Evolutionary conservation across 37 sponge, comb jelly and placozoan genomes (phyloP).

Genomic region (Amphimedon queenslandica): DNA sequence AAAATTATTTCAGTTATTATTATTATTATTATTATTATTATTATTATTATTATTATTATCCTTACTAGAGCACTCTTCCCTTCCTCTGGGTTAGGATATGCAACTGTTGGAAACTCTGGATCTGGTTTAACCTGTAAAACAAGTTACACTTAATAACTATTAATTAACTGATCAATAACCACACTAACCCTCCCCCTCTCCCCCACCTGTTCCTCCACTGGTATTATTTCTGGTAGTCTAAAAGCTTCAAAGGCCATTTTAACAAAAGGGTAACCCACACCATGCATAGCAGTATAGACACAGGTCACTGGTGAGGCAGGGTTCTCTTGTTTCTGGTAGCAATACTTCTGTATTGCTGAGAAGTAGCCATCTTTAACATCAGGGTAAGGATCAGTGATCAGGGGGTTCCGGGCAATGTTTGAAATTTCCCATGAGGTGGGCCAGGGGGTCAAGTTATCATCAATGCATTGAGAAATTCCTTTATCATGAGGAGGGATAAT

Average conservation of each 20-base stretch:
- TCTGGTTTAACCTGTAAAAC: slow-evolving; percentile 85
- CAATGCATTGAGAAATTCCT: slow-evolving; percentile 66
- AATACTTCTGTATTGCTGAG: slow-evolving; percentile 40
- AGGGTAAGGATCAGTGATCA: slow-evolving; percentile 67
- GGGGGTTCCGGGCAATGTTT: slow-evolving; percentile 11
- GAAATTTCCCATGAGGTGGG: slow-evolving; percentile 78
- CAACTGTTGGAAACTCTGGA: slow-evolving; percentile 97
- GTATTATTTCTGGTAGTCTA: slow-evolving; percentile 60
- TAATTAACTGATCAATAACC: too few relatives aligned
- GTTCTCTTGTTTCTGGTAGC: slow-evolving; percentile 34
- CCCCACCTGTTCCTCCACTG: slow-evolving; percentile 87
- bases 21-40: too few relatives aligned
- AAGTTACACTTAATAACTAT: too few relatives aligned
- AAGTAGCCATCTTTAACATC: slow-evolving; percentile 65
- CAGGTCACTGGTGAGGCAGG: slow-evolving; percentile 35
- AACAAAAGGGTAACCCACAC: slow-evolving; percentile 84
- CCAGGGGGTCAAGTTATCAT: slow-evolving; percentile 77
- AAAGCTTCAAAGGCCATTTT: slow-evolving; percentile 69
- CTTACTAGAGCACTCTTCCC: slow-evolving; percentile 93
- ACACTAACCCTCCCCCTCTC: too few relatives aligned
- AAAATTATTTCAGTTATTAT: too few relatives aligned
- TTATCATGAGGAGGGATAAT: slow-evolving; percentile 93
- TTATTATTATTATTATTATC: not conserved
- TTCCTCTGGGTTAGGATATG: slow-evolving; percentile 98
- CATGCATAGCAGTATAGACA: slow-evolving; percentile 96